These are phyloP conservation scores for Matsumyia berberina DNA, from an alignment of 2,888 invertebrate species.

Conservation along the genomic window DNA sequence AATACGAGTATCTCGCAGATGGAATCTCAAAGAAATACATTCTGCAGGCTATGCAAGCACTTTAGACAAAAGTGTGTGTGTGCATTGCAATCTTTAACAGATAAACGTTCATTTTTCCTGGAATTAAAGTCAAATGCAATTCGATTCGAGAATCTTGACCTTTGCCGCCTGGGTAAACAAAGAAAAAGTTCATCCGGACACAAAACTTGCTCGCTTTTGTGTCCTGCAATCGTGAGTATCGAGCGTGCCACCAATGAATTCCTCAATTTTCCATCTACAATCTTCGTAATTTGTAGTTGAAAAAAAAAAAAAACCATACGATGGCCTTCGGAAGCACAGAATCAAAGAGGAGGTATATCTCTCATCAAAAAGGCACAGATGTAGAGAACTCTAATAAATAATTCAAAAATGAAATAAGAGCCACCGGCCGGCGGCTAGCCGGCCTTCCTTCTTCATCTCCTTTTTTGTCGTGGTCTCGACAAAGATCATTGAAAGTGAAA, in stretches of 20 bases:
- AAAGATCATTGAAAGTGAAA: slow-evolving; percentile 52
- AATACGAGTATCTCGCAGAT: slow-evolving; percentile 3
- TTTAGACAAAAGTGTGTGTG: slow-evolving; percentile 1
- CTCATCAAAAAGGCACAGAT: slow-evolving; percentile 32
- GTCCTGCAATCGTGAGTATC: slow-evolving; percentile 22
- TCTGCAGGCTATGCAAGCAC: not conserved
- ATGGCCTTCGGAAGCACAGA: slow-evolving; percentile 38
- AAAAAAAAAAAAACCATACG: not conserved
- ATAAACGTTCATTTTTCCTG: slow-evolving; percentile 3
- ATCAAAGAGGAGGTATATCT: not conserved
- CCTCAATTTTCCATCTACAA: not conserved
- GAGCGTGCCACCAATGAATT: slow-evolving; percentile 28
- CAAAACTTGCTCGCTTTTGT: slow-evolving; percentile 12
- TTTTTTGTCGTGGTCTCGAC: not conserved
- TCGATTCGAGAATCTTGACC: slow-evolving; percentile 41
- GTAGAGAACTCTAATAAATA: slow-evolving; percentile 55
- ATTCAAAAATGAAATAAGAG: slow-evolving; percentile 54
- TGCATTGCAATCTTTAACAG: slow-evolving; percentile 10
- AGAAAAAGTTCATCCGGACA: slow-evolving; percentile 1
- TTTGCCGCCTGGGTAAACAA: slow-evolving; percentile 19
- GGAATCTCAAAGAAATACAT: not conserved
- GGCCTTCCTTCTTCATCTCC: slow-evolving; percentile 16
- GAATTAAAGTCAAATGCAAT: slow-evolving; percentile 29
- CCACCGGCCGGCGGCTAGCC: slow-evolving; percentile 19
- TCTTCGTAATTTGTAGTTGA: slow-evolving; percentile 12